Percentiles rank a stretch among this genome's conserved stretches.
These are phyloP conservation scores for Plectropomus leopardus DNA, from an alignment of 2,113 vertebrate species.

Conservation along the genomic window DNA sequence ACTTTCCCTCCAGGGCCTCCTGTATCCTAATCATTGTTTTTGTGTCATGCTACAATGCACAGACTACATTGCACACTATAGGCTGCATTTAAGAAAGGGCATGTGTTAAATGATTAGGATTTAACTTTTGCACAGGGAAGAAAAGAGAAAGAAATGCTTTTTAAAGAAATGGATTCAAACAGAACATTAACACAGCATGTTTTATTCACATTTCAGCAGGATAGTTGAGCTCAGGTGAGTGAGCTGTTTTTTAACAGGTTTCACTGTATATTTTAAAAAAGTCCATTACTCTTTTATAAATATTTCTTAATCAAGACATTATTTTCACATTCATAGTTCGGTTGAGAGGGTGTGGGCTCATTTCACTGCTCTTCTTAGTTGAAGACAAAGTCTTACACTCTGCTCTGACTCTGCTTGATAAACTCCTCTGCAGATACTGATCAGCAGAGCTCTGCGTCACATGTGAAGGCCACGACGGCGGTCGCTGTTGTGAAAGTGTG, in stretches of 20 bases:
- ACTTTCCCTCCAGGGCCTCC: not conserved
- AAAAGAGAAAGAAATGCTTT: not conserved
- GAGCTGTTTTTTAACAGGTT: not conserved
- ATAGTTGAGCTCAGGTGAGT: not conserved
- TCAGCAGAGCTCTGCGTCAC: conserved; percentile 22
- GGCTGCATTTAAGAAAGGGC: not conserved
- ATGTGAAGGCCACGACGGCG: not conserved
- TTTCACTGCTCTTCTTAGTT: not conserved
- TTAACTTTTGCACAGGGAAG: not conserved
- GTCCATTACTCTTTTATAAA: not conserved
- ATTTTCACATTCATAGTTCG: conserved; percentile 8
- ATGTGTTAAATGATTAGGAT: not conserved
- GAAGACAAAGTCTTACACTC: conserved; percentile 11
- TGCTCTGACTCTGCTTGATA: conserved; percentile 13
- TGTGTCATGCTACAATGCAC: not conserved
- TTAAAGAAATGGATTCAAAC: conserved; percentile 34
- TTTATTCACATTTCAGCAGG: conserved; percentile 56
- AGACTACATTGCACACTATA: not conserved
- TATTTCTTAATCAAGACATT: not conserved
- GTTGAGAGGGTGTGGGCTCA: not conserved
- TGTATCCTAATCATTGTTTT: not conserved
- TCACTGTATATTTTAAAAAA: not conserved
- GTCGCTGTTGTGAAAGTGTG: not conserved
- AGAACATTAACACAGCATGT: not conserved
- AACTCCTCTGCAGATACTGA: conserved; percentile 16